These are phyloP conservation scores for Eriocheir sinensis DNA, from an alignment of 1,140 invertebrate genomes.

Conservation along the genomic window DNA sequence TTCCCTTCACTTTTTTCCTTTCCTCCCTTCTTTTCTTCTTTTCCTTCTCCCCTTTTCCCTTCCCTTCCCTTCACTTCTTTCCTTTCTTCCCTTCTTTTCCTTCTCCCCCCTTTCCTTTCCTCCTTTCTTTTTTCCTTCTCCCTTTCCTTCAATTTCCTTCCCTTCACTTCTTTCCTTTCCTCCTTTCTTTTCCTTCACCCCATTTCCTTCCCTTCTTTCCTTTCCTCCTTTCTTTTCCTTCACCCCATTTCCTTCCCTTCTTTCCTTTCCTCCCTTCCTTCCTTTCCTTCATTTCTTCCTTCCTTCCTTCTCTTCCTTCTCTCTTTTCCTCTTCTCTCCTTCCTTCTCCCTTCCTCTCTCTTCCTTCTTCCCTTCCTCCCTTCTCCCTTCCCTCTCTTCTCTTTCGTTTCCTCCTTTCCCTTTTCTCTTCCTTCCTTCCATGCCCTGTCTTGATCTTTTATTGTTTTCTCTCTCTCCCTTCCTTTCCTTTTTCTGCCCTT, in stretches of 20 bases:
- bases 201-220: background rate
- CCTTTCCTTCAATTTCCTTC: background rate
- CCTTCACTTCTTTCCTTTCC: background rate
- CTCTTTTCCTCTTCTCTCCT: background rate
- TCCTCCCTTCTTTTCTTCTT: background rate
- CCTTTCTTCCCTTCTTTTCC: background rate
- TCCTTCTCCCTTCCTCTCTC: background rate
- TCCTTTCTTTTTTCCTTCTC: background rate
- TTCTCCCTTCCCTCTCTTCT: background rate
- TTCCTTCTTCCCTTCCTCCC: background rate
- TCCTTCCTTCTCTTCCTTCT: background rate
- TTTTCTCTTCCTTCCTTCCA: background rate
- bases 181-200: background rate
- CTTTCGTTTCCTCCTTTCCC: background rate
- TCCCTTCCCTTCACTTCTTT: background rate
- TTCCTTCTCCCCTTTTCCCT: background rate
- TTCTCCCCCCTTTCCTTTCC: slow-evolving; percentile 18
- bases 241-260: background rate
- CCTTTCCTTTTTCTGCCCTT: background rate
- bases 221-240: background rate
- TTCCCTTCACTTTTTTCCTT: background rate
- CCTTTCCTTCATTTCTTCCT: background rate
- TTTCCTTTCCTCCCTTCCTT: background rate
- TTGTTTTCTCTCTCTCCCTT: background rate
- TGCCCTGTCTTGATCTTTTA: background rate